These are phyloP conservation scores for Candoia aspera DNA, from an alignment of 2,113 vertebrate species.

Conservation along the genomic window DNA sequence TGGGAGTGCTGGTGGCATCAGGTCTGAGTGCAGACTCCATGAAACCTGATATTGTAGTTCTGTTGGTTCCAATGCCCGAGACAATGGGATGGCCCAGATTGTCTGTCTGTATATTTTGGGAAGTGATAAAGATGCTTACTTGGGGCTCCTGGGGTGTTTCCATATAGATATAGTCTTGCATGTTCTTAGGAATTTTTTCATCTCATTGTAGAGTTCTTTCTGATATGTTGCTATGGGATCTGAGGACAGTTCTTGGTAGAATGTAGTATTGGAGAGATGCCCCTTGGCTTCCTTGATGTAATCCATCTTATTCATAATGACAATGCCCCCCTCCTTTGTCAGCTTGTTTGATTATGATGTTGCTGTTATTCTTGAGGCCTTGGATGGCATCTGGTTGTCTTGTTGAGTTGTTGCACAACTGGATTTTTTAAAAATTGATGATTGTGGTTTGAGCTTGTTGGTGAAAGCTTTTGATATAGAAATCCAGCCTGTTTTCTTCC, in stretches of 20 bases:
- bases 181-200: background rate
- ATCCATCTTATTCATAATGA: background rate
- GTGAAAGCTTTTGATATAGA: background rate
- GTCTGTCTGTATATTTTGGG: background rate
- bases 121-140: background rate
- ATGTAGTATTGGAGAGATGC: background rate
- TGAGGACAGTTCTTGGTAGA: background rate
- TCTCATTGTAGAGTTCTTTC: background rate
- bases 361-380: background rate
- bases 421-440: background rate
- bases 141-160: background rate
- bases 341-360: background rate
- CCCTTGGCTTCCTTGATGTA: background rate
- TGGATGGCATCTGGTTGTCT: background rate
- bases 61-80: background rate
- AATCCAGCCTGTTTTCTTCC: background rate
- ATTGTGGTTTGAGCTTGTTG: background rate
- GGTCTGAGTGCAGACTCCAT: background rate
- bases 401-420: background rate
- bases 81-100: background rate
- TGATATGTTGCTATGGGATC: background rate
- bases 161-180: background rate
- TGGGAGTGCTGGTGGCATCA: background rate
- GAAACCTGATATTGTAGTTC: background rate
- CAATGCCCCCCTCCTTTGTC: background rate